These are phyloP conservation scores for Bombus vancouverensis DNA, from an alignment of 1,140 invertebrate species.

Conservation along the genomic window DNA sequence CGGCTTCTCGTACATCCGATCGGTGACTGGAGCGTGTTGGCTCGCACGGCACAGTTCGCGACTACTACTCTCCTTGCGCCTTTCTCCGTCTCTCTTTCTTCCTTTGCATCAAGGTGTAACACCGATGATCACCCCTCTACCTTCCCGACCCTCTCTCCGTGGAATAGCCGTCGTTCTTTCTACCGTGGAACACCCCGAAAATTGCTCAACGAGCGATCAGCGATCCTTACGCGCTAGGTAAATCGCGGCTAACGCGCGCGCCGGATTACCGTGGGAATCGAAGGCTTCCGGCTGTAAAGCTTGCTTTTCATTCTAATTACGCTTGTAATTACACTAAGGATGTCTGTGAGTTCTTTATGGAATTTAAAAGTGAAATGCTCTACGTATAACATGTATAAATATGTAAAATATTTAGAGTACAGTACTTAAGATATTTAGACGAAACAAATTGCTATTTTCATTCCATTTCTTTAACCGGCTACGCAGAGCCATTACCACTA, in stretches of 20 bases:
- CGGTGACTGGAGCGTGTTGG: slow-evolving; percentile 75
- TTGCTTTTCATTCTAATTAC: background rate
- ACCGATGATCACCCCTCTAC: slow-evolving; percentile 2
- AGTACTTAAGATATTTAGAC: no score
- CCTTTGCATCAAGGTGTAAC: background rate
- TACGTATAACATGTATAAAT: no score
- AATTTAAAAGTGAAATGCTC: background rate
- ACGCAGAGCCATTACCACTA: no score
- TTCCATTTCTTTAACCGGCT: no score
- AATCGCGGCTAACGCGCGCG: background rate
- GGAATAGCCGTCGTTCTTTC: slow-evolving; percentile 17
- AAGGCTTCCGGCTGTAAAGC: background rate
- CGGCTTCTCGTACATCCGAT: slow-evolving; percentile 70
- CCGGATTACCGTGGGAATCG: background rate
- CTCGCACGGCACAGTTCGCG: slow-evolving; percentile 64
- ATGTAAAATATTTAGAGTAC: no score
- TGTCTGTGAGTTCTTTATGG: background rate
- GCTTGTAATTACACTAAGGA: background rate
- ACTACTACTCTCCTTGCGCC: slow-evolving; percentile 64
- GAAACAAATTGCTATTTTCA: no score
- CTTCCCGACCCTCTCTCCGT: slow-evolving; percentile 5
- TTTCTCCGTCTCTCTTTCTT: slow-evolving; percentile 44
- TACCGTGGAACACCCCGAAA: slow-evolving; percentile 1
- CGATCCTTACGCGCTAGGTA: background rate
- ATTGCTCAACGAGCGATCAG: slow-evolving; percentile 31